These are phyloP conservation scores for Paracentrotus lividus DNA, from an alignment of 53 echinoderm and acorn worm species.

Conservation along the genomic window DNA sequence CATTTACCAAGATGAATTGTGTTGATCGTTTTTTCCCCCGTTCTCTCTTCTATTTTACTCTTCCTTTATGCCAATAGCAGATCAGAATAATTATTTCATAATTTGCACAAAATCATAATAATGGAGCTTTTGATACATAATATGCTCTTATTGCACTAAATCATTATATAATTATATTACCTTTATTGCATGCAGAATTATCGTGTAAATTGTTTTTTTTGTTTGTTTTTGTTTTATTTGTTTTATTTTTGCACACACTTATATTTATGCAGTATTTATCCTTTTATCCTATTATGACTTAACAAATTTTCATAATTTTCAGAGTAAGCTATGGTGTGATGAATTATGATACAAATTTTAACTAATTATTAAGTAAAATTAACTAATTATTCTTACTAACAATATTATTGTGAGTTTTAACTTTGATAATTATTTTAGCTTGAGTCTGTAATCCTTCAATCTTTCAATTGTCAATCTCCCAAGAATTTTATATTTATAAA, in stretches of 20 bases:
- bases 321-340: not conserved
- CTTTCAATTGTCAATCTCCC: too few relatives aligned
- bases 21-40: not conserved
- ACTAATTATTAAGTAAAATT: too few relatives aligned
- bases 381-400: not conserved
- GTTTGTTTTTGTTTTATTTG: too few relatives aligned
- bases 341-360: not conserved
- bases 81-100: not conserved
- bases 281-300: not conserved
- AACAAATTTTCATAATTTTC: not conserved
- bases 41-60: not conserved
- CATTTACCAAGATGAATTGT: not conserved
- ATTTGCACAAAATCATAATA: not conserved
- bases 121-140: not conserved
- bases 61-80: not conserved
- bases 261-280: not conserved
- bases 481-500: too few relatives aligned
- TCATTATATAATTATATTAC: too few relatives aligned
- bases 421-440: too few relatives aligned
- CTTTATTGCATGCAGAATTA: not conserved
- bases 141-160: not conserved
- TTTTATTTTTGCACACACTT: not conserved
- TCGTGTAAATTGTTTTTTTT: too few relatives aligned
- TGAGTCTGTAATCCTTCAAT: too few relatives aligned
- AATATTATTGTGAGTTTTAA: not conserved